Evolutionary conservation across 2,113 vertebrate genomes (phyloP).

Genomic region (Phaetusa simplex): DNA sequence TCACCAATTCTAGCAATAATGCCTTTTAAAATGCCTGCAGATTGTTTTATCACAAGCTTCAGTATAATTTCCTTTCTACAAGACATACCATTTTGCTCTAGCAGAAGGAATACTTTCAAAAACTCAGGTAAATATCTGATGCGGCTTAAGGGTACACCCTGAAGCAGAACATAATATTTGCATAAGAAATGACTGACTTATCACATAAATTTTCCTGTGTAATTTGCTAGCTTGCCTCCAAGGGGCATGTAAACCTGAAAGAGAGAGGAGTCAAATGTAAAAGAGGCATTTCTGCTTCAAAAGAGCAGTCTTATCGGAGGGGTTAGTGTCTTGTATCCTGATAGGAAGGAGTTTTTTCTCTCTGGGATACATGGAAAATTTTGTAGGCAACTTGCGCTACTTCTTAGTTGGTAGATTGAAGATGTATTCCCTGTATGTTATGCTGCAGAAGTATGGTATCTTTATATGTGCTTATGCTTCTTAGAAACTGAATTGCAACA

Average conservation of each 20-base stretch:
- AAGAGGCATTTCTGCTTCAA: conserved; percentile 20
- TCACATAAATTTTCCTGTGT: conserved; percentile 25
- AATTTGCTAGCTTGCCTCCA: conserved; percentile 44
- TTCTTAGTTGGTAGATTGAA: neutral
- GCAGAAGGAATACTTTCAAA: conserved; percentile 8
- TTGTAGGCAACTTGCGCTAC: neutral
- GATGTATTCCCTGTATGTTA: neutral
- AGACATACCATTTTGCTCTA: neutral
- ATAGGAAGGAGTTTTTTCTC: neutral
- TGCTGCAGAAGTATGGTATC: neutral
- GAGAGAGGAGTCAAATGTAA: neutral
- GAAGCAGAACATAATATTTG: conserved; percentile 47
- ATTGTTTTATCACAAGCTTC: conserved; percentile 7
- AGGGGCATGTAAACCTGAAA: conserved; percentile 34
- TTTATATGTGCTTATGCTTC: neutral
- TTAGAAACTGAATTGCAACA: neutral
- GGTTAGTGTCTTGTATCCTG: neutral
- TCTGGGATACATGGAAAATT: neutral
- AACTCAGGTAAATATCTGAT: conserved; percentile 49
- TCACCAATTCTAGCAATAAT: neutral
- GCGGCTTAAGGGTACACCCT: conserved; percentile 25
- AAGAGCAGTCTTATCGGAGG: neutral
- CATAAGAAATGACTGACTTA: conserved; percentile 46
- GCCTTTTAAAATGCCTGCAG: conserved; percentile 19
- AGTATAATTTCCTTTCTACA: neutral